Evolutionary conservation across 2,797 vertebrate genomes (phyloP).

Genomic region (Lepilemur ruficaudatus): DNA sequence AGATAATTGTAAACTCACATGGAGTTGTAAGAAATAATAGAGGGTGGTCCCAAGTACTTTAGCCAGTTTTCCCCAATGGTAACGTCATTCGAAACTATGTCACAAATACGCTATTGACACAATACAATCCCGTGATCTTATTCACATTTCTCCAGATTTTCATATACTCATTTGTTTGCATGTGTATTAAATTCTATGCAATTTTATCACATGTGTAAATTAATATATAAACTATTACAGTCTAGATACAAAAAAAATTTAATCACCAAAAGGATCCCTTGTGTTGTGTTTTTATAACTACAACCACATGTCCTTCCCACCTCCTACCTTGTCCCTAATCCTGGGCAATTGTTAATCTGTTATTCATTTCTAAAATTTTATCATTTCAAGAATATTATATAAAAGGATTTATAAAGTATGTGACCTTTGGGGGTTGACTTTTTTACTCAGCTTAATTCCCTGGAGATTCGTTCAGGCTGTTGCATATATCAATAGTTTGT

Average conservation of each 20-base stretch:
- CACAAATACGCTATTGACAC: not conserved
- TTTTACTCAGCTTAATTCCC: not conserved
- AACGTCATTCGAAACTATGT: not conserved
- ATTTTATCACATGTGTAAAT: not conserved
- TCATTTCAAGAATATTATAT: not conserved
- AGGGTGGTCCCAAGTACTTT: not conserved
- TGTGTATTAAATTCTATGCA: not conserved
- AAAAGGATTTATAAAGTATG: not conserved
- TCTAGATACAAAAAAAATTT: not conserved
- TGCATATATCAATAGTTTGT: not conserved
- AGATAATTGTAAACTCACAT: not conserved
- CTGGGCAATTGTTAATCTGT: not conserved
- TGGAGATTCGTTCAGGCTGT: not conserved
- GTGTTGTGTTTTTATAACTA: not conserved
- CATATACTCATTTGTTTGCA: not conserved
- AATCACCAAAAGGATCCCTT: not conserved
- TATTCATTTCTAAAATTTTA: not conserved
- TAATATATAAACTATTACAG: not conserved
- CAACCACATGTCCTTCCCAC: not conserved
- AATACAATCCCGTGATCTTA: not conserved
- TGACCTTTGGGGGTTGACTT: not conserved
- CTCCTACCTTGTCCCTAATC: not conserved
- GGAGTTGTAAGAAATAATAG: not conserved
- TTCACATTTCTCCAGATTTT: not conserved
- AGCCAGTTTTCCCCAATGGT: not conserved